Base-by-base conservation (phyloP, 2,113 vertebrate species). In the Cheirogaleus medius region DNA sequence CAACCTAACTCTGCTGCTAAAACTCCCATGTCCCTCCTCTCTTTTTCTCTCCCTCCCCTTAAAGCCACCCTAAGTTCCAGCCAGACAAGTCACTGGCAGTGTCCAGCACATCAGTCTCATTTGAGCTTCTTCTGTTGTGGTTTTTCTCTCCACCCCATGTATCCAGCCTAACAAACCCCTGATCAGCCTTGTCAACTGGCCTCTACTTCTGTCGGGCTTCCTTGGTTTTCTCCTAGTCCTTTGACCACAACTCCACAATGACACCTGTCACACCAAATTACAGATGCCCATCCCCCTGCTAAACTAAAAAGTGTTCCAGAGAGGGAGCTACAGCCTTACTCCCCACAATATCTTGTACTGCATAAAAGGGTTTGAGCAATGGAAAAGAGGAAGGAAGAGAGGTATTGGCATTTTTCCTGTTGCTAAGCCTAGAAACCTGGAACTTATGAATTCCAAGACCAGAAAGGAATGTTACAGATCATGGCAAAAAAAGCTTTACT, bases 371-470 rank as follows among this genome's bases (percentile, higher is more conserved):
- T 74, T 60, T 84, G 64, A 87, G 76, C 34, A 56, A 80, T 76
- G 17, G 76, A 49, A 94, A 90, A 82, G 73, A 78, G 47, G 84
- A 76, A 93, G 76, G 64, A 39, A 87, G 39, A 37, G 80, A 92
- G 13, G n/a, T 73, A 21, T 56, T 93, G 96, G 95, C 94, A 83
- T 58, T 91, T 80, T 88, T 96, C 94, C 91, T 92, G 54, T 66
- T 52, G 64, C 91, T 96, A 86, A 97, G 88, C 93, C 95, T 73
- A 94, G 89, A 93, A 96, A 95, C 91, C 95, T 97, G 97, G 89
- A 98, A 97, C 94, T 95, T 44, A 94, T 96, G 94, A 97, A 97
- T 97, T 96, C 54, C 86, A 96, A 97, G 96, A 91, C 81, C 32
- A 95, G 77, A 97, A 96, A 97, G 94, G 95, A 97, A 98, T 97